Conservation (phyloP, 1,140 invertebrate species). For the Microplitis mediator region DNA sequence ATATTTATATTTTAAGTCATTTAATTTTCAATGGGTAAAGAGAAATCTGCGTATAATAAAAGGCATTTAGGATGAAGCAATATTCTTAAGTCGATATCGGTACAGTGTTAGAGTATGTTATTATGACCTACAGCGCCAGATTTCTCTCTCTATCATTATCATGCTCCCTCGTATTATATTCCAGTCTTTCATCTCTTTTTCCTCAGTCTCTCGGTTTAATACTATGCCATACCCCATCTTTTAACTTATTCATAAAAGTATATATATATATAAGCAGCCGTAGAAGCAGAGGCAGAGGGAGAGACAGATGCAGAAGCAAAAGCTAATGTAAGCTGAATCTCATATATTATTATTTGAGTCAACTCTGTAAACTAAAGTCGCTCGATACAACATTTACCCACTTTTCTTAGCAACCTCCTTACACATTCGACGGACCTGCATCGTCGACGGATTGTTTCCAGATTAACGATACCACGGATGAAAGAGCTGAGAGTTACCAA, state of each 20-base stretch:
- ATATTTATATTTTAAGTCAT: neutral
- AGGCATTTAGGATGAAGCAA: conserved; percentile 3
- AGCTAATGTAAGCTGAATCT: too few species aligned
- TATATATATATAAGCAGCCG: too few species aligned
- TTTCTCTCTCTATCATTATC: conserved; percentile 1
- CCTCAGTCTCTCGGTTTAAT: too few species aligned
- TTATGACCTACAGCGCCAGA: conserved; percentile 13
- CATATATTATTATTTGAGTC: neutral
- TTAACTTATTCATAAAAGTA: neutral
- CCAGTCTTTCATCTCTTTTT: neutral
- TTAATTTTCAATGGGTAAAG: neutral
- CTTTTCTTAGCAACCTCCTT: neutral
- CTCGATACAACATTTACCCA: neutral
- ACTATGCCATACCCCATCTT: neutral
- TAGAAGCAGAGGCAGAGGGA: too few species aligned
- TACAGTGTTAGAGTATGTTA: neutral
- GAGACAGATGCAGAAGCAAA: too few species aligned
- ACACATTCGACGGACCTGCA: neutral
- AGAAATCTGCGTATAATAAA: neutral
- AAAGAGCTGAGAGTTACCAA: too few species aligned
- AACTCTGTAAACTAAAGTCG: neutral
- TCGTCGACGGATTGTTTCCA: neutral
- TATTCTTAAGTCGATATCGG: neutral
- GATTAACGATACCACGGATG: neutral
- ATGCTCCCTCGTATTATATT: neutral